Base-by-base conservation (phyloP, 2,888 invertebrate species). In the Phanerotoma sp. region DNA sequence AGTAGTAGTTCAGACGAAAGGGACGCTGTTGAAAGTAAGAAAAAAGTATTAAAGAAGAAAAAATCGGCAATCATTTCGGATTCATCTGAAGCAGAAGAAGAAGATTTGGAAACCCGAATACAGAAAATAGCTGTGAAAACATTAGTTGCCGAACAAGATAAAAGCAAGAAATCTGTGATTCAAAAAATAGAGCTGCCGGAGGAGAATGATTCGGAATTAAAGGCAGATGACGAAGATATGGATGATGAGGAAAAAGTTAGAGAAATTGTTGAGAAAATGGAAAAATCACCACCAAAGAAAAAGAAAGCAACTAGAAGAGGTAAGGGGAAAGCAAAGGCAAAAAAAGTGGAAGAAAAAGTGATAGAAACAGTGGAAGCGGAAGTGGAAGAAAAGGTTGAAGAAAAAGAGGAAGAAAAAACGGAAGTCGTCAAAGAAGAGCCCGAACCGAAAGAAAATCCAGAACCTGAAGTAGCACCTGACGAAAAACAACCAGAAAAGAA, bases 1-100 rank as follows among this genome's bases (percentile, higher is more conserved):
- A 66, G 67, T 9, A 62, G 61, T 56, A 68, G 64, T 47, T 68
- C 70, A 3, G 66, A 65, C 77, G 80, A 56, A 77, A 37, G 37
- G 18, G 69, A 71, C 40, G 63, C 65, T 21, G 50, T 44, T 13
- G 48, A 54, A 16, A 30, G 54, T 32, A 57, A 46, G 11, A 59
- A 57, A 4, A 61, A 61, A 53, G 57, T 56, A 3, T 16, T 30
- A 2, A 40, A 38, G 2, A 69, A 56, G 45, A 69, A 65, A 35
- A 74, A 67, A 46, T 67, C 65, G 7, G 60, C 69, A 0, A 70
- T 74, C 25, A 59, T 67, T 7, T 75, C 75, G 0, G 75, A 76
- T 16, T 72, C 71, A 53, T 69, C 71, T 3, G 70, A 74, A 1
- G 71, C 72, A 10, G 72, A 74, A 33, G 61, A 57, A 2, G 32